Conservation (phyloP, 2,113 vertebrate genomes). For the Oreochromis niloticus region DNA sequence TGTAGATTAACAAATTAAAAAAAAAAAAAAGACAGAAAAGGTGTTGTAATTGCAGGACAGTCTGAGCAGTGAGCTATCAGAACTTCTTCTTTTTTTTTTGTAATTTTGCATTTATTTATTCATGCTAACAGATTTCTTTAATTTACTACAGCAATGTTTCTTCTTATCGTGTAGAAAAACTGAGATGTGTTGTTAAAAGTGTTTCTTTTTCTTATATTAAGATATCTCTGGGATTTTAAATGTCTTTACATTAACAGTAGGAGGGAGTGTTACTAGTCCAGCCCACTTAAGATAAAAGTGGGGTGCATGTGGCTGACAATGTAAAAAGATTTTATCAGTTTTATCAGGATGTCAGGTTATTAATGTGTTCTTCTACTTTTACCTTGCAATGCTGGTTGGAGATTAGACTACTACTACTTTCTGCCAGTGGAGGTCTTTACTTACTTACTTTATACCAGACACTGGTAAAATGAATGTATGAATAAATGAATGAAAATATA, state of each 20-base stretch:
- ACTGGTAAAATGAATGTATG: neutral
- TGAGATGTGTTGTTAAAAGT: neutral
- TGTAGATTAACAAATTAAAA: neutral
- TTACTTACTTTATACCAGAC: neutral
- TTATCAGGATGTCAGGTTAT: neutral
- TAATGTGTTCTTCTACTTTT: neutral
- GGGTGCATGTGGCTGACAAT: neutral
- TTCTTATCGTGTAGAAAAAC: neutral
- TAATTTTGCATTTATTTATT: neutral
- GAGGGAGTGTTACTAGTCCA: neutral
- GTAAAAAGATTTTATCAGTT: neutral
- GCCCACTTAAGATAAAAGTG: neutral
- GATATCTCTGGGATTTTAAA: neutral
- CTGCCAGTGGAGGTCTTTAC: neutral
- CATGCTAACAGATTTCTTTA: neutral
- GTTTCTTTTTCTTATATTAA: neutral
- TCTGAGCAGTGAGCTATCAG: neutral
- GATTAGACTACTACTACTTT: neutral
- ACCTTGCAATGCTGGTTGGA: neutral
- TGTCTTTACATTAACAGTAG: neutral
- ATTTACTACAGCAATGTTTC: neutral
- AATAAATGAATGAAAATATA: neutral
- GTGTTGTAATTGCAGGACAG: neutral
- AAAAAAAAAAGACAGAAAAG: neutral
- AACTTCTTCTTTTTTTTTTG: neutral